Evolutionary conservation across 2,113 vertebrate species (phyloP).

Genomic region (Perca schrenkii): DNA sequence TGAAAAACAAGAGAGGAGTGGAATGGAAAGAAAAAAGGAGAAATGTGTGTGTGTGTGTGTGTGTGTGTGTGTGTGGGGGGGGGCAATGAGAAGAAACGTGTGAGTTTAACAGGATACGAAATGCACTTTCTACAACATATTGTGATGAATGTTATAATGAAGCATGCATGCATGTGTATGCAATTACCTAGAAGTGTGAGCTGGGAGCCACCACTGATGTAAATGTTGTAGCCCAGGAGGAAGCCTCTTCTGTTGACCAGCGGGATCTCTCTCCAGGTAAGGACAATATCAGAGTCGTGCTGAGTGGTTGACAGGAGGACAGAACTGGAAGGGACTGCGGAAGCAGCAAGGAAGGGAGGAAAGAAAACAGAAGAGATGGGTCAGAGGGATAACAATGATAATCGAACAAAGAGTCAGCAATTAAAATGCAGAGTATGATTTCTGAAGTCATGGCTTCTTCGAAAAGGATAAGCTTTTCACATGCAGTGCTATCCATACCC

Average conservation of each 20-base stretch:
- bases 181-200: constrained; percentile 75
- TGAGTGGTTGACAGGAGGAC: constrained; percentile 70
- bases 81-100: neutral
- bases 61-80: too few species aligned
- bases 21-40: neutral
- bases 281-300: constrained; percentile 60
- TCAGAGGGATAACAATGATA: neutral
- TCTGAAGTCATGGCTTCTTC: neutral
- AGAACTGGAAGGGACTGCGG: constrained; percentile 70
- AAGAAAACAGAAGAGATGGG: neutral
- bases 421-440: neutral
- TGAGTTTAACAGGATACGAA: constrained; percentile 4
- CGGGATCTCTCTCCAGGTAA: constrained; percentile 77
- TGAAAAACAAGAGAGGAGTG: neutral
- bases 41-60: too few species aligned
- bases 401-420: neutral
- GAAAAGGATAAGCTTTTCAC: neutral
- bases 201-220: constrained; percentile 69
- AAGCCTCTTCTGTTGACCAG: constrained; percentile 73
- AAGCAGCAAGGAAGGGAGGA: neutral
- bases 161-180: neutral
- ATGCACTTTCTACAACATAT: neutral
- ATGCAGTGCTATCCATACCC: constrained; percentile 60
- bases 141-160: neutral
- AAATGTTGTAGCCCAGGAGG: constrained; percentile 81